Evolutionary conservation across 92 coral and sea anemone species (phyloP), one percentile per base, ranked within the genome.

Genomic region (Epizoanthus scotinus): DNA sequence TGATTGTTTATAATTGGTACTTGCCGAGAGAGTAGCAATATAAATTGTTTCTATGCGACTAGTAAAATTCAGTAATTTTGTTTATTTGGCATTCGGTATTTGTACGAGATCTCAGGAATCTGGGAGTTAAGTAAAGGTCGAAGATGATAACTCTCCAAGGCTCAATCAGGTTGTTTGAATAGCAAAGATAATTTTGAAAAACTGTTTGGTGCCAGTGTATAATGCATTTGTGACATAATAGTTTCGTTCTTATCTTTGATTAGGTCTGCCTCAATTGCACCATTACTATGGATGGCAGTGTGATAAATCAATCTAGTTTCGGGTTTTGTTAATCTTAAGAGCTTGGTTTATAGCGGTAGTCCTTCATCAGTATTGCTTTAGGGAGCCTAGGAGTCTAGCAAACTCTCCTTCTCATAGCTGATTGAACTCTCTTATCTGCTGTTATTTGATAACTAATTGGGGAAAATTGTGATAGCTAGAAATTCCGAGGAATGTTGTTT

Each of bases 391-490:
- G 1, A 59, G 81, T 75, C 81, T 75, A 59, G 81, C 24, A 34
- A 20, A 38, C 27, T 38, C 21, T 75, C 68, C 81, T 12, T 58
- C 25, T 22, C 40, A 75, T 24, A 40, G 55, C 56, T 59, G 81
- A 75, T 57, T 75, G 47, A 75, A 63, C 67, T 59, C 20, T 75
- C 81, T 75, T 63, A 55, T 38, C 81, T 57, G 81, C 81, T 57
- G 81, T 75, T 75, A 57, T 28, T 75, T 75, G 81, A 75, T 75
- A 75, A 75, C 54, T 60, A 75, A 75, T 75, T 75, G 81, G 27
- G 81, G 61, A 60, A 75, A 75, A 38, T 40, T 75, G 38, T 59
- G 81, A 22, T 73, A 55, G 79, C 66, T 13, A 22, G 52, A 73
- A 65, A 19, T 60, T 58, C 55, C 63, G 0, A 75, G 63, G 68